Conservation (phyloP, 2,888 invertebrate genomes). For the Lochmaea capreae region DNA sequence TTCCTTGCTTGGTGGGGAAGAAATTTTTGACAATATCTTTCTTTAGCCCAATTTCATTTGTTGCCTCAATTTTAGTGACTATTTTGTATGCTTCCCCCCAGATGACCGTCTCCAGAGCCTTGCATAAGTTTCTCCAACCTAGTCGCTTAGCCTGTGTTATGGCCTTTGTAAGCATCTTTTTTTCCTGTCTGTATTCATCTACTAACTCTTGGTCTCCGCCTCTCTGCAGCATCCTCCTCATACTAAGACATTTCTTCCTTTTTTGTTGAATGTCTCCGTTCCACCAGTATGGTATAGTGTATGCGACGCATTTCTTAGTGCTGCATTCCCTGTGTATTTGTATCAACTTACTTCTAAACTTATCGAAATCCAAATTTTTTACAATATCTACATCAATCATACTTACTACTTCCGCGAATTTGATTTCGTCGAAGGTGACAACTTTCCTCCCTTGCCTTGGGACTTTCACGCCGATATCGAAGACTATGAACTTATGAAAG, state of each 20-base stretch:
- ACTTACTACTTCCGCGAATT: background rate
- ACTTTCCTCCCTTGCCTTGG: background rate
- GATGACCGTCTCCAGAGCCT: constrained; percentile 23
- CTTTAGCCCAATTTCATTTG: background rate
- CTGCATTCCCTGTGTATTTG: background rate
- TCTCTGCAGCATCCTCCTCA: background rate
- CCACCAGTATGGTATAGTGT: constrained; percentile 5
- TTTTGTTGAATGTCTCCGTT: background rate
- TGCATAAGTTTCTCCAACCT: constrained; percentile 24
- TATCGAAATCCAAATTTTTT: too few relatives aligned
- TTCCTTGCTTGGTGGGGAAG: background rate
- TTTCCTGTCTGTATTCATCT: background rate
- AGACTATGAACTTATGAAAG: background rate
- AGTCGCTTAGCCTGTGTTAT: constrained; percentile 3
- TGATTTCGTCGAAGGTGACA: background rate
- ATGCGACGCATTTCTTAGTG: background rate
- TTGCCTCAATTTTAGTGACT: background rate
- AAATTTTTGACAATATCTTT: background rate
- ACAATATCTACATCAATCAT: background rate
- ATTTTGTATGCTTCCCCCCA: constrained; percentile 38
- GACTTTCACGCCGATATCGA: background rate
- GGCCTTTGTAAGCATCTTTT: background rate
- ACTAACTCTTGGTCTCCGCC: background rate
- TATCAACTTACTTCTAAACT: too few relatives aligned
- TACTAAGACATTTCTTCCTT: background rate